Percentiles rank a stretch among this genome's conserved stretches.
Conservation (phyloP, 2,888 invertebrate species). For the Orthosia gracilis region DNA sequence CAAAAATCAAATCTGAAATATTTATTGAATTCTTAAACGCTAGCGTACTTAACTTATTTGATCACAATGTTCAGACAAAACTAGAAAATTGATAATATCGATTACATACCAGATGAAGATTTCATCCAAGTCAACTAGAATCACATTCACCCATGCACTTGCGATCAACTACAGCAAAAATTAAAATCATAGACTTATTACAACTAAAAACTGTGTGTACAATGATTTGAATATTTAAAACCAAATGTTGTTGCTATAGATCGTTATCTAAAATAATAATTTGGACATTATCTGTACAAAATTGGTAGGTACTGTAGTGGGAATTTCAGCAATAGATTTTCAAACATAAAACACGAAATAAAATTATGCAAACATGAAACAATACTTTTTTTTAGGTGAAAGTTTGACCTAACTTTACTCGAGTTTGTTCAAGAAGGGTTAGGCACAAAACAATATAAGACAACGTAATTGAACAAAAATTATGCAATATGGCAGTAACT, state of each 20-base stretch:
- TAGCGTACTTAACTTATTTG: conserved; percentile 67
- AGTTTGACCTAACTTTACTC: not conserved
- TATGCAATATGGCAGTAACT: conserved; percentile 38
- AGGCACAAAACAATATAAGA: conserved; percentile 2
- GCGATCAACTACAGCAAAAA: conserved; percentile 43
- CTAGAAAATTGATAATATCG: conserved; percentile 61
- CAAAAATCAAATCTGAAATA: conserved; percentile 49
- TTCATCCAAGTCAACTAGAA: conserved; percentile 54
- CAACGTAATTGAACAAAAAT: not conserved
- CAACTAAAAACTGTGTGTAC: conserved; percentile 36
- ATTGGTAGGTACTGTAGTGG: not conserved
- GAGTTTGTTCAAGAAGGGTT: not conserved
- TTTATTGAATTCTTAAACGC: conserved; percentile 72
- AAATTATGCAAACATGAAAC: not conserved
- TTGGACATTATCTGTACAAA: not conserved
- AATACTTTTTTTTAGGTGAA: not conserved
- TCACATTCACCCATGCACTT: conserved; percentile 57
- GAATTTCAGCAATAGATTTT: conserved; percentile 3
- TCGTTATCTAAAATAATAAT: conserved; percentile 3
- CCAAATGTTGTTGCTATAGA: conserved; percentile 2
- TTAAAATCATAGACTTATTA: conserved; percentile 44
- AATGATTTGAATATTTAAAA: conserved; percentile 4
- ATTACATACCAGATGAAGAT: conserved; percentile 53
- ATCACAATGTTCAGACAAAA: conserved; percentile 74
- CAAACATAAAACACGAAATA: not conserved